Evolutionary conservation across 2,113 vertebrate genomes (phyloP), one percentile per base, ranked within the genome.

Genomic region (Pao palembangensis): DNA sequence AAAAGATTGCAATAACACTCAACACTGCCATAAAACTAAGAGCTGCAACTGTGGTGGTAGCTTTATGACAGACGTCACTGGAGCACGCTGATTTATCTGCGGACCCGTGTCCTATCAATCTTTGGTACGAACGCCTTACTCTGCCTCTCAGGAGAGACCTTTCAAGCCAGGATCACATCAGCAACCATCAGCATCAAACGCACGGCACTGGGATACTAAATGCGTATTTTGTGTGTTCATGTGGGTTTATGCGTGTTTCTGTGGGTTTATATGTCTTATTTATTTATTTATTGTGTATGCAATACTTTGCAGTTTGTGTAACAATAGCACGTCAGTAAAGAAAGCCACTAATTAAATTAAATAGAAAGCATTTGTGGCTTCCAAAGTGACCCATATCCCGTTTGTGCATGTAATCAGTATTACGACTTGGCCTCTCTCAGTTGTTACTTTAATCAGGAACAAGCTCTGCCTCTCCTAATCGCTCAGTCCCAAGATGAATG

Each of bases 1-100:
- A 90, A 90, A 90, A 89, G 88, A 91, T 89, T 92, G 89, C 91
- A 91, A 90, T 92, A 92, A 90, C 87, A 89, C 90, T 91, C 87
- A 90, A 76, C 79, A 66, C 55, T n/a, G 83, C 85, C 83, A 88
- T 91, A 90, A 91, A 91, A 63, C 82, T 81, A 83, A 88, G 86
- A 87, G 88, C 83, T 75, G 81, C 67, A 58, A 83, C 77, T 81
- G 85, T 79, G 82, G 81, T 60, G 51, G 85, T 74, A 72, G 78
- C 82, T 87, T 86, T 89, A 89, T 89, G 88, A 87, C 88, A 88
- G 86, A 87, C 86, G 71, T 87, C 88, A 86, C 62, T 73, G 47
- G 52, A 80, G 84, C 76, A 15, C 1, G 34, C 72, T 89, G 88
- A 90, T 90, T 90, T 89, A 90, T 89, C 69, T 61, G 74, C 54